These are phyloP conservation scores for Hemiscyllium ocellatum DNA, from an alignment of 2,113 vertebrate species.

Conservation along the genomic window DNA sequence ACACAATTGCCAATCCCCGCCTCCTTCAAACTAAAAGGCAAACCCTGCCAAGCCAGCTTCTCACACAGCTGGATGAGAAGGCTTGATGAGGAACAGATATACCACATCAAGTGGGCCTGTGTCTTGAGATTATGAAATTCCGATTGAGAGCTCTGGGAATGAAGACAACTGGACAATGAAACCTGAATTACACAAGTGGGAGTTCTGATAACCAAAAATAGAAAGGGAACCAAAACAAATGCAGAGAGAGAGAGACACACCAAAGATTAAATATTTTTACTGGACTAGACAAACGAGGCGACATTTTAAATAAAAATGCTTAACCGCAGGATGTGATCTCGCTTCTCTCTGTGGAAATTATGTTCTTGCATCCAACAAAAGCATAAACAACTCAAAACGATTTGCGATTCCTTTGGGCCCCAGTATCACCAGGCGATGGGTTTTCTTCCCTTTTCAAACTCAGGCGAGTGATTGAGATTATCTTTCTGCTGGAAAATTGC, in stretches of 20 bases:
- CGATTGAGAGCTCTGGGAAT: neutral
- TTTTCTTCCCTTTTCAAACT: neutral
- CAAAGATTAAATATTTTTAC: slow-evolving; percentile 12
- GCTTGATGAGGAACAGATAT: neutral
- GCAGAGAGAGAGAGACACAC: neutral
- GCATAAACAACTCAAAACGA: neutral
- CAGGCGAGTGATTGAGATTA: neutral
- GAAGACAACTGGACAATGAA: neutral
- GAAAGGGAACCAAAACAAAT: neutral
- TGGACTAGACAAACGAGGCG: neutral
- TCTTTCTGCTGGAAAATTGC: neutral
- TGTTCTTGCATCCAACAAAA: neutral
- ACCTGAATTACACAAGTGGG: too few relatives aligned
- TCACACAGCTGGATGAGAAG: neutral
- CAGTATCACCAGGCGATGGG: neutral
- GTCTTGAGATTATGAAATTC: too few relatives aligned
- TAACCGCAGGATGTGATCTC: neutral
- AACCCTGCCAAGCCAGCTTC: neutral
- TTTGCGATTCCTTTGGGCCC: neutral
- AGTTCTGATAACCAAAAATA: neutral
- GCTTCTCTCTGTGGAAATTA: neutral
- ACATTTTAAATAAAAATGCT: neutral
- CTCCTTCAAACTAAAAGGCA: neutral
- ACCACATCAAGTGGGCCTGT: neutral
- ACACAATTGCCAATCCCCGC: neutral